phyloP scores from a whole-genome alignment of 2,113 vertebrate genomes.

The Manacus vitellinus region DNA sequence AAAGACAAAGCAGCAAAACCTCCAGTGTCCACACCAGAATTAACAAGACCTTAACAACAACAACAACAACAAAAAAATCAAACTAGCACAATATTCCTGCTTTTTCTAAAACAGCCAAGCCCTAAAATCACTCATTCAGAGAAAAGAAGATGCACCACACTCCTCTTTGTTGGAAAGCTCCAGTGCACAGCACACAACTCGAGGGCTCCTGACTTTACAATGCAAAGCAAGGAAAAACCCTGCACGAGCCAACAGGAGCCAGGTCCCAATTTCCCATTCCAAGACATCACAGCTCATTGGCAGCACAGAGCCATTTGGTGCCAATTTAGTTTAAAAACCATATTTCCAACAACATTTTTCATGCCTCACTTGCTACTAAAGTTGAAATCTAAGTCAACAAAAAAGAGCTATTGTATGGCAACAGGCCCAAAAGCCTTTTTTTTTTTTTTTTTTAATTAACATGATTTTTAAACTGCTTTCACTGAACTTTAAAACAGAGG shows the following conservation, averaged over 20 bases:
- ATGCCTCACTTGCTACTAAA: slow-evolving; percentile 38
- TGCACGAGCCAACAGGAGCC: slow-evolving; percentile 7
- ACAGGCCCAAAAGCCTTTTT: background rate
- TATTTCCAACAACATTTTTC: slow-evolving; percentile 44
- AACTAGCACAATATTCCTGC: background rate
- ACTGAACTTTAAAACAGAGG: background rate
- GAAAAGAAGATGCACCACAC: background rate
- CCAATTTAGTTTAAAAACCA: slow-evolving; percentile 42
- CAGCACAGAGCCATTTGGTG: slow-evolving; percentile 15
- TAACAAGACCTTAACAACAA: background rate
- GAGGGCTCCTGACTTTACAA: background rate
- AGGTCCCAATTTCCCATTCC: slow-evolving; percentile 41
- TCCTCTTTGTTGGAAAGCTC: background rate
- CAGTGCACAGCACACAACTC: background rate
- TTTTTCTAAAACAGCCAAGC: background rate
- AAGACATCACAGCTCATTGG: slow-evolving; percentile 41
- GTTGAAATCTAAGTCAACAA: slow-evolving; percentile 51
- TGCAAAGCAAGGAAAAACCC: slow-evolving; percentile 1
- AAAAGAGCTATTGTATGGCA: slow-evolving; percentile 33
- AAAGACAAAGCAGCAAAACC: background rate
- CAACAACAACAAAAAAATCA: background rate
- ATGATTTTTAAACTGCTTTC: background rate
- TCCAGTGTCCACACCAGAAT: background rate
- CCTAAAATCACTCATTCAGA: background rate
- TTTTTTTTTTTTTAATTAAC: background rate